Evolutionary conservation across 2,797 vertebrate species (phyloP), one percentile per base, ranked within the genome.

Genomic region (Setipinna tenuifilis): DNA sequence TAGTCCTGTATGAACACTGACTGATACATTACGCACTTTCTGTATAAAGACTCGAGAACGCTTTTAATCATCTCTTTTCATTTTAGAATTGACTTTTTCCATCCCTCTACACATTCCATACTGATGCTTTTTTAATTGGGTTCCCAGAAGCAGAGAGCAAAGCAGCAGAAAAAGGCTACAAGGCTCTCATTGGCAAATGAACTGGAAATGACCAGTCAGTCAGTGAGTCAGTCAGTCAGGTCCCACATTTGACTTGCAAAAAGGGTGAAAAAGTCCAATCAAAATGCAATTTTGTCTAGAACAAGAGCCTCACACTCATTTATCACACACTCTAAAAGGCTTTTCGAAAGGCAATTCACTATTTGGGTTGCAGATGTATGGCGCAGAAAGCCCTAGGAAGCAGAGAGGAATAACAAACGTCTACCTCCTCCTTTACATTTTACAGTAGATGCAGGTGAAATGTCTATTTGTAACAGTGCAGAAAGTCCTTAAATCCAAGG

Each of bases 131-230:
- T 12, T 75, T 35, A 35, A 75, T 75, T 19, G 12, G 16, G 31
- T 75, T 75, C 28, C 68, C 31, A 6, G 28, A 16, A 35, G 68
- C 14, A 19, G 68, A 75, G 14, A 75, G 28, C 14, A 41, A 75
- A 35, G 68, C 28, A 75, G 3, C 14, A 28, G 28, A 1, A 35
- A 16, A 75, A 10, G 68, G 14, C 68, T 35, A 31, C 35, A 16
- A 35, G 25, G 6, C 28, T 35, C 68, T 75, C 68, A 17, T 28
- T 35, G 68, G 28, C 31, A 75, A 75, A 35, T 41, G 2, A 75
- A 75, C 68, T 75, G 68, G 68, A 75, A 41, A 75, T 75, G 68
- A 75, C 68, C 68, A 35, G 68, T 75, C 68, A 75, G 68, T 75
- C 28, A 35, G 68, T 9, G 28, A 35, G 68, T 75, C 68, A 75